These are phyloP conservation scores for Caenorhabditis brenneri DNA, from an alignment of 1,140 invertebrate species.

Conservation along the genomic window DNA sequence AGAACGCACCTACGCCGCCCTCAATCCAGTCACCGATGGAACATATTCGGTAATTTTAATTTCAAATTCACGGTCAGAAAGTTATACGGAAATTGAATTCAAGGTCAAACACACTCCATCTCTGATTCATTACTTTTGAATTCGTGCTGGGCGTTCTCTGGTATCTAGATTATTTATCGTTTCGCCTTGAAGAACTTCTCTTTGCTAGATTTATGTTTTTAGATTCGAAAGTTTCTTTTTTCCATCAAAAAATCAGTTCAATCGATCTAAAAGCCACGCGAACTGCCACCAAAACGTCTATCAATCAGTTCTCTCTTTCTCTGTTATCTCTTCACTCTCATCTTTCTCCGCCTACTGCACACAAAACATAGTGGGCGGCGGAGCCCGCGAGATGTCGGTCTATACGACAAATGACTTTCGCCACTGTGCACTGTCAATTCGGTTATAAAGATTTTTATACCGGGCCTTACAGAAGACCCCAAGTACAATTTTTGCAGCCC, in stretches of 20 bases:
- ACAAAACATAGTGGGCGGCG: background rate
- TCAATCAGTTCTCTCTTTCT: background rate
- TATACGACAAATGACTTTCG: background rate
- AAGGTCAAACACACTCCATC: background rate
- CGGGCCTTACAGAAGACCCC: constrained; percentile 5
- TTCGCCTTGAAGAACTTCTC: too few relatives aligned
- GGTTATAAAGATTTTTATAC: background rate
- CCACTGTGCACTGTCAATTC: background rate
- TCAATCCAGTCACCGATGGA: constrained; percentile 73
- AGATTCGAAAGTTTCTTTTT: background rate
- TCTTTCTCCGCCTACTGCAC: background rate
- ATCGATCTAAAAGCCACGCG: background rate
- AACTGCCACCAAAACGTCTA: background rate
- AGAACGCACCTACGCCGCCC: constrained; percentile 73
- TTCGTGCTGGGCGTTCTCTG: too few relatives aligned
- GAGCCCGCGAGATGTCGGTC: background rate
- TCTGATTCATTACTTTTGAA: too few relatives aligned
- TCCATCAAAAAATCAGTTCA: background rate
- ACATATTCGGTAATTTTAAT: constrained; percentile 53
- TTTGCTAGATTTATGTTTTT: too few relatives aligned
- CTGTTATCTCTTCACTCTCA: background rate
- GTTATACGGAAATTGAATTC: too few relatives aligned
- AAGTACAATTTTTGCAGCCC: constrained; percentile 29
- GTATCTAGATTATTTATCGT: too few relatives aligned
- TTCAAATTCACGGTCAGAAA: too few relatives aligned